phyloP scores from a whole-genome alignment of 2,797 vertebrate species.

The Syncerus caffer region DNA sequence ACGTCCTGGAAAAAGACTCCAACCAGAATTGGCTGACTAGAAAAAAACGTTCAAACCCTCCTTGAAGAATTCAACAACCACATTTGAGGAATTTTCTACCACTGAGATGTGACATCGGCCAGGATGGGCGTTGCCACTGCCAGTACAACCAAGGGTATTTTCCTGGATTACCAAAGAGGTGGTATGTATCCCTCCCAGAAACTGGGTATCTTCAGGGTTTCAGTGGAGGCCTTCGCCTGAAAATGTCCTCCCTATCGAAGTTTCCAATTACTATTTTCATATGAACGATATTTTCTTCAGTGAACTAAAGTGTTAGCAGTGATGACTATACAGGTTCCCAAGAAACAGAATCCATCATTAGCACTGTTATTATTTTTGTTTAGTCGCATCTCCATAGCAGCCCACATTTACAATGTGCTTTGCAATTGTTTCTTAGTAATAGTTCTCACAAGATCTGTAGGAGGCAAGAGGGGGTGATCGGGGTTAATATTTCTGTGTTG shows the following conservation, averaged over 20 bases:
- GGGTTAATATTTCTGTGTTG: not conserved
- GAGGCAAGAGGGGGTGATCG: not conserved
- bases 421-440: constrained; percentile 40
- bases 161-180: constrained; percentile 65
- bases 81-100: constrained; percentile 27
- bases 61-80: not conserved
- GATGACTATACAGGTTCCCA: not conserved
- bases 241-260: not conserved
- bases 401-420: not conserved
- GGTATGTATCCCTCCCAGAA: not conserved
- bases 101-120: not conserved
- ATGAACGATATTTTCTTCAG: not conserved
- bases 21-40: not conserved
- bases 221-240: not conserved
- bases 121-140: not conserved
- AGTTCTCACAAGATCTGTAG: not conserved
- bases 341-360: constrained; percentile 40
- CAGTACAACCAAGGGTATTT: constrained; percentile 9
- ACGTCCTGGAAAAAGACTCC: not conserved
- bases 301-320: not conserved
- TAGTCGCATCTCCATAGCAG: constrained; percentile 52
- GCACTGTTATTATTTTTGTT: constrained; percentile 48
- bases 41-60: not conserved
- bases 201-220: not conserved
- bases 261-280: not conserved